Evolutionary conservation across 2,888 invertebrate genomes (phyloP).

Genomic region (Geotrupes spiniger): DNA sequence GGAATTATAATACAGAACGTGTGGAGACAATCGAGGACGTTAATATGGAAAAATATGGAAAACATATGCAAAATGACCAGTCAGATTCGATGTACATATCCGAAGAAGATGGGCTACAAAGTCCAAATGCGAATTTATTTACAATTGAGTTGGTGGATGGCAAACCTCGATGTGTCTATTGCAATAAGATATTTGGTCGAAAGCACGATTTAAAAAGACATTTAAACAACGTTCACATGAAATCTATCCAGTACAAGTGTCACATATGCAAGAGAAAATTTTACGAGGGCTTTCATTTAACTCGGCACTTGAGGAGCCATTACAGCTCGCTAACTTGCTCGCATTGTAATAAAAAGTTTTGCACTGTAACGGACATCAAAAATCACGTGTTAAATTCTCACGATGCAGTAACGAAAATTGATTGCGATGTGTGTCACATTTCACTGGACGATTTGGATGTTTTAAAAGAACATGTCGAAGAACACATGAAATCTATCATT

Average conservation of each 20-base stretch:
- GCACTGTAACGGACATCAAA: slow-evolving; percentile 24
- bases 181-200: slow-evolving; percentile 24
- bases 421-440: slow-evolving; percentile 26
- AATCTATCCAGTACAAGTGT: slow-evolving; percentile 27
- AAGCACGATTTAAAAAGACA: slow-evolving; percentile 27
- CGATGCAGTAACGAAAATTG: slow-evolving; percentile 15
- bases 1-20: too few relatives aligned
- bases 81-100: background rate
- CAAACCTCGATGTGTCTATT: slow-evolving; percentile 26
- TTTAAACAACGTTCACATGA: slow-evolving; percentile 27
- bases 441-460: slow-evolving; percentile 19
- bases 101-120: background rate
- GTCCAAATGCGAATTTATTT: slow-evolving; percentile 4
- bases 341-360: slow-evolving; percentile 25
- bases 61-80: too few relatives aligned
- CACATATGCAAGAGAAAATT: slow-evolving; percentile 28
- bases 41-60: too few relatives aligned
- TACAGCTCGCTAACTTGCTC: slow-evolving; percentile 25
- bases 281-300: slow-evolving; percentile 26
- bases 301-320: slow-evolving; percentile 26
- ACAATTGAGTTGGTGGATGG: slow-evolving; percentile 17
- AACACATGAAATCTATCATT: slow-evolving; percentile 24
- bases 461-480: slow-evolving; percentile 25
- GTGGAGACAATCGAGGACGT: too few relatives aligned
- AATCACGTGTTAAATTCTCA: slow-evolving; percentile 23